Base-by-base conservation (phyloP, 2,888 invertebrate species). In the Lasioglossum pauxillum region DNA sequence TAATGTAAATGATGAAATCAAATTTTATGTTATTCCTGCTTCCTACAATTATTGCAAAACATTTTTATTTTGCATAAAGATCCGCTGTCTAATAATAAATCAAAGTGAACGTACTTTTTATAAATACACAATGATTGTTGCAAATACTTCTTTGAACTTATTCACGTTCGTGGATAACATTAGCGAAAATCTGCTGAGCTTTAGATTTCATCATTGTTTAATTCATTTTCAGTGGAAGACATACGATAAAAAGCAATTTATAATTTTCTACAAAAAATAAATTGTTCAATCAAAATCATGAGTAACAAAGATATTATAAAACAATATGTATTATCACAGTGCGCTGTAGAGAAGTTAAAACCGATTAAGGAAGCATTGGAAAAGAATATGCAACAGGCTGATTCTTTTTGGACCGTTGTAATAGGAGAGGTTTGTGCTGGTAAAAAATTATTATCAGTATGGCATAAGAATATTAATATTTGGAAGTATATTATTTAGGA, bases 281-380 rank as follows among this genome's bases (percentile, higher is more conserved):
- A 49, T 19, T 49, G 31, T 73, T 49, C 8, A 0, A 53, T 46
- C 12, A 57, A 77, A 80, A 67, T 73, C 23, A 89, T 84, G 84
- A 72, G 77, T 19, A 57, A 31, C 2, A 57, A 64, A 16, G 35
- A 53, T 74, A 71, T 77, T 69, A 90, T 92, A 78, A 87, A 85
- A 38, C 82, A 87, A 57, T 93, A 93, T 67, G 27, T 46, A 16
- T 64, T 93, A n/a, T 90, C 92, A 2, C 77, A 80, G 49, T 49
- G 78, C 35, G 87, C 88, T 8, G 16, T 88, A 23, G 80, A 86
- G 8, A 92, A 75, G 74, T 84, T 93, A 27, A 76, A 82, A 46
- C 35, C 74, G 23, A 80, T 91, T 35, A 88, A 86, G 35, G 60
- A 88, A 64, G 46, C 80, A 41, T 49, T 93, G 35, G 76, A 85